A percentile compares a stretch with the other conserved stretches of the same genome.
Conservation (phyloP, 2,797 vertebrate genomes). For the Carapus acus region DNA sequence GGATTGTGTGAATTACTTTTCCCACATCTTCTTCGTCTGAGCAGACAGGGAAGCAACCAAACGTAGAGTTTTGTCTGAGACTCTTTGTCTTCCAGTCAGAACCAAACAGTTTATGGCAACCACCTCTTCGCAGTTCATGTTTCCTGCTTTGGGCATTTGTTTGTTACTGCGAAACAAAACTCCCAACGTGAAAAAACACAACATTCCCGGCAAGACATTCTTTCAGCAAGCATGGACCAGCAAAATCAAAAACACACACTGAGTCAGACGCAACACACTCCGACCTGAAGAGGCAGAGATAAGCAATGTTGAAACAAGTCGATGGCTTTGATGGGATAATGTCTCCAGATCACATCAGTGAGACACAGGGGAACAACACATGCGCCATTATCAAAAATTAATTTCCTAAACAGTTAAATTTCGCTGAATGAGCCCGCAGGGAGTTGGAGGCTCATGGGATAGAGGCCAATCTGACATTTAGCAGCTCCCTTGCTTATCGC, state of each 20-base stretch:
- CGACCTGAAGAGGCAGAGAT: neutral
- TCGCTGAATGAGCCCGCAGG: slow-evolving; percentile 1
- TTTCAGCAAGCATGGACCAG: slow-evolving; percentile 56
- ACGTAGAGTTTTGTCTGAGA: neutral
- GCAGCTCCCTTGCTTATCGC: slow-evolving; percentile 16
- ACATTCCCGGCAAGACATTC: slow-evolving; percentile 50
- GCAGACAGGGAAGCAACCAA: no score
- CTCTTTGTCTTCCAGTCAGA: neutral
- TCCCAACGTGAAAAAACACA: slow-evolving; percentile 27
- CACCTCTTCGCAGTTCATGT: slow-evolving; percentile 6
- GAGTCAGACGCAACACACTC: slow-evolving; percentile 32
- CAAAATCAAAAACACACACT: slow-evolving; percentile 13
- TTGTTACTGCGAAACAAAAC: slow-evolving; percentile 9
- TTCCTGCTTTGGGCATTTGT: neutral
- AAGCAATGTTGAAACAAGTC: slow-evolving; percentile 36
- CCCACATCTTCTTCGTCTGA: no score
- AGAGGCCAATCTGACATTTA: slow-evolving; percentile 4
- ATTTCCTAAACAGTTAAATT: slow-evolving; percentile 16
- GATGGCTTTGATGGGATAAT: slow-evolving; percentile 27
- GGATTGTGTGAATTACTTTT: no score
- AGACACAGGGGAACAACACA: slow-evolving; percentile 1
- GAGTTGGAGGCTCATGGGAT: slow-evolving; percentile 9
- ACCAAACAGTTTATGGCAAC: slow-evolving; percentile 2
- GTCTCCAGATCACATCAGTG: slow-evolving; percentile 13
- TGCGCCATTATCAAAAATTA: slow-evolving; percentile 22